Percentiles rank a stretch among this genome's conserved stretches.
Evolutionary conservation across 2,888 invertebrate genomes (phyloP).

Genomic region (Phanerotoma sp.): DNA sequence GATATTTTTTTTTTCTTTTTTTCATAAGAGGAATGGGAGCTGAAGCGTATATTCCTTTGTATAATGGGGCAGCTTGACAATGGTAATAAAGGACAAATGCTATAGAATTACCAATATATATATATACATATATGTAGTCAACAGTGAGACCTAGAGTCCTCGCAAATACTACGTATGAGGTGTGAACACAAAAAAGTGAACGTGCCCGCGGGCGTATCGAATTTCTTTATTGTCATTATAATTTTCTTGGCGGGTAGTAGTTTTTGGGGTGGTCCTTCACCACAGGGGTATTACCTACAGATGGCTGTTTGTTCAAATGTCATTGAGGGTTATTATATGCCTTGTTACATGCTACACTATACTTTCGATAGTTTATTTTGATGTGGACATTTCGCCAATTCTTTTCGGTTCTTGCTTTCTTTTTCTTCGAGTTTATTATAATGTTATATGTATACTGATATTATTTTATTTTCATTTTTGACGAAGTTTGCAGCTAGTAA

Average conservation of each 20-base stretch:
- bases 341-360: constrained; percentile 48
- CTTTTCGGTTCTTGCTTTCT: background rate
- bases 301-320: constrained; percentile 57
- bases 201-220: constrained; percentile 55
- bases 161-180: constrained; percentile 21
- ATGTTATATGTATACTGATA: too few relatives aligned
- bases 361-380: constrained; percentile 7
- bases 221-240: constrained; percentile 58
- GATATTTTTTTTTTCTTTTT: background rate
- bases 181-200: constrained; percentile 36
- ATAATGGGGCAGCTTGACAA: constrained; percentile 22
- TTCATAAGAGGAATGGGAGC: background rate
- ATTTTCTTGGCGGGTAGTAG: constrained; percentile 54
- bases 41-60: background rate
- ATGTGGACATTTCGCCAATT: constrained; percentile 10
- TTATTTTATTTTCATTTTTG: too few relatives aligned
- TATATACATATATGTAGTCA: too few relatives aligned
- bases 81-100: constrained; percentile 37
- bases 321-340: constrained; percentile 56
- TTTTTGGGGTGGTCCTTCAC: constrained; percentile 56
- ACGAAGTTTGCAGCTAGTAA: too few relatives aligned
- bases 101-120: constrained; percentile 42
- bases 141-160: constrained; percentile 12
- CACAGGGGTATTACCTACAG: constrained; percentile 56
- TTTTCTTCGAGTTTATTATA: too few relatives aligned